Base-by-base conservation (phyloP, 2,888 invertebrate species). In the Diploptera punctata region DNA sequence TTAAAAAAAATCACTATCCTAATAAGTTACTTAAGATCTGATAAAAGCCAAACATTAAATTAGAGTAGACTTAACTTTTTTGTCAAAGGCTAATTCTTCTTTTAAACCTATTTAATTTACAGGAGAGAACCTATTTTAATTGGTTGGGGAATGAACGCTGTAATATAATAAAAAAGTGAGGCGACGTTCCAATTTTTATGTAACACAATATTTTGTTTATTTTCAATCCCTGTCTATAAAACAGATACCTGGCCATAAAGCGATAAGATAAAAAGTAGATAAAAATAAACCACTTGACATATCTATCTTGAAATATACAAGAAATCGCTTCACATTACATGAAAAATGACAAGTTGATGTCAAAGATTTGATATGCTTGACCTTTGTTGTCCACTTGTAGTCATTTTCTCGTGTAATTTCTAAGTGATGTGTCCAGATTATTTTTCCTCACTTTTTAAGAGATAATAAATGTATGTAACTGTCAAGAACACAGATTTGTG, bases 251-350 rank as follows among this genome's bases (percentile, higher is more conserved):
- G 1, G 0, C 9, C 24, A 24, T 24, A 9, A 18, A 4, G n/a
- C 47, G 67, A 67, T 67, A 47, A 47, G 47, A 49, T 67, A 67
- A 67, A 67, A 18, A n/a, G n/a, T 13, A 21, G 9, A 24, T 0
- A 1, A 52, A 24, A 24, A 13, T 9, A 13, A 21, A 52, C 52
- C 13, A 52, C 52, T 24, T 24, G 52, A 52, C 19, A 13, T 19
- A 24, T 13, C 9, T 24, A 24, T 52, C 24, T 21, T 21, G 5
- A 24, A 38, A 38, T 5, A 38, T 38, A 38, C 13, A 5, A 38
- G 38, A 38, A 52, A 52, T 52, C 1, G 52, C 24, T 24, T 52
- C 24, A n/a, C n/a, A 21, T 24, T 52, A 52, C 5, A 4, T 52
- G 9, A 13, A 52, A 52, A 24, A 24, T 13, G n/a, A n/a, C n/a